These are phyloP conservation scores for Lichenostomus cassidix DNA, from an alignment of 2,113 vertebrate species.

Conservation along the genomic window DNA sequence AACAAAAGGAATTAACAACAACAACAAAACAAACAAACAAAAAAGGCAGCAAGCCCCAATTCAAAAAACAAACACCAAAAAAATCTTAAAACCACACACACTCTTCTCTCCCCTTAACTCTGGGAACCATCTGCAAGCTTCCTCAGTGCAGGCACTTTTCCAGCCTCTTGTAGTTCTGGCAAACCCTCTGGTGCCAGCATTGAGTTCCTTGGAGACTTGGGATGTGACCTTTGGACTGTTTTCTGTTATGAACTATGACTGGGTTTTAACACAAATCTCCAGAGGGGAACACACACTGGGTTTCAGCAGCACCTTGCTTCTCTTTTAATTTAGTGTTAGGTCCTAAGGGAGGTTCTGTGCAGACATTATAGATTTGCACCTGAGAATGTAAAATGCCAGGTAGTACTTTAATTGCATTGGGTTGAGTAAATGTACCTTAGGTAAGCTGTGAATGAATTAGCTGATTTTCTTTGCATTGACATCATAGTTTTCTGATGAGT, in stretches of 20 bases:
- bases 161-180: not conserved
- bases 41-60: not conserved
- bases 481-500: not conserved
- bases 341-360: not conserved
- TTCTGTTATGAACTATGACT: not conserved
- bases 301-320: not conserved
- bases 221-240: not conserved
- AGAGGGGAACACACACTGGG: not conserved
- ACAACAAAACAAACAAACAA: not conserved
- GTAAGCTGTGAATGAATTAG: not conserved
- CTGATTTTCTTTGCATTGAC: not conserved
- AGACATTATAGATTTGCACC: not conserved
- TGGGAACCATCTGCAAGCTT: not conserved
- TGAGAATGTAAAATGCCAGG: not conserved
- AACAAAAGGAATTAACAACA: not conserved
- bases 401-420: not conserved
- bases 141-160: not conserved
- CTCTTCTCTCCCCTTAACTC: not conserved
- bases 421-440: not conserved
- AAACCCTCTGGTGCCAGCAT: not conserved
- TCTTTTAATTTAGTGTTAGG: fast-evolving
- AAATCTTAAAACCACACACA: not conserved
- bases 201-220: not conserved
- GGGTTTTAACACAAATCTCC: not conserved
- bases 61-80: not conserved